Evolutionary conservation across 2,797 vertebrate species (phyloP), one percentile per base, ranked within the genome.

Genomic region (Lemur catta): DNA sequence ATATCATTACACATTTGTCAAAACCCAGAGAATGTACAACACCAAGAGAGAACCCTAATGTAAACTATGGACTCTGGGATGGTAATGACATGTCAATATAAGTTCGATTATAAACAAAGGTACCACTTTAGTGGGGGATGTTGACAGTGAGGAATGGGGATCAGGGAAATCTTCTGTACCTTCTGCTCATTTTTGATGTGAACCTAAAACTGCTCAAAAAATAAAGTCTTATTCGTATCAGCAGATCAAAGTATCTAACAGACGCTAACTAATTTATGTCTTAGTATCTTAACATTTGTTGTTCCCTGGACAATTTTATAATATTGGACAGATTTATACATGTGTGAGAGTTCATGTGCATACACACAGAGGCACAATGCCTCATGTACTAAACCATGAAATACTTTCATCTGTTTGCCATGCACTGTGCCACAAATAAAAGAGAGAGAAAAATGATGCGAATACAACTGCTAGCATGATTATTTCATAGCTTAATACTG

Each of bases 311-410:
- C 76, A 87, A 79, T 79, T 55, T 95, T 76, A 46, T 87, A 18
- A 74, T n/a, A 38, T 80, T 30, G 22, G 30, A 11, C 35, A 10
- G 59, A 67, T 50, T 92, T 57, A 84, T 65, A 55, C 28, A 85
- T 11, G 7, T 57, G 24, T 55, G 9, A 90, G 33, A 85, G 2
- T 89, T 18, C 30, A 48, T 74, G 4, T 67, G 3, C 41, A 86
- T 18, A 59, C 30, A 94, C 13, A 94, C 7, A 57, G 10, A 75
- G 38, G 11, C 85, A 89, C 71, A 93, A 85, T 81, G 13, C 7
- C 71, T 33, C 14, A 76, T 89, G 20, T 78, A 88, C n/a, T 94
- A 72, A 84, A 96, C 91, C 7, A 88, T 38, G 35, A 13, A 88
- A 41, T 91, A 89, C 14, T 14, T 26, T 50, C 55, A 87, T 76